phyloP scores from a whole-genome alignment of 2,888 invertebrate species.

The Stratiomys singularior region DNA sequence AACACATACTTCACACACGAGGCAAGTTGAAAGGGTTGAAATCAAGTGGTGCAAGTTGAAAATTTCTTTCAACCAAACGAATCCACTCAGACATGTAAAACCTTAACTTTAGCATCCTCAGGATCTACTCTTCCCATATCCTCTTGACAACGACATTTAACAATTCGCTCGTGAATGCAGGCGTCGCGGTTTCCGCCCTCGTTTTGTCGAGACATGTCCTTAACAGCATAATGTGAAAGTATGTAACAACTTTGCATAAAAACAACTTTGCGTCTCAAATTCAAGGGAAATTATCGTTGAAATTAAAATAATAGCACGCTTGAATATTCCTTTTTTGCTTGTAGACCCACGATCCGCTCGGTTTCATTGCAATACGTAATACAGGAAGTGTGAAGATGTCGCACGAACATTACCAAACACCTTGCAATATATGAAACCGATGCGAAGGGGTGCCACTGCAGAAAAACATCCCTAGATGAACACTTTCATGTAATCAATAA shows the following conservation, averaged over 20 bases:
- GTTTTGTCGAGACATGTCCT: background rate
- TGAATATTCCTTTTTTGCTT: slow-evolving; percentile 33
- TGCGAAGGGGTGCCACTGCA: background rate
- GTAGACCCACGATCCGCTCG: background rate
- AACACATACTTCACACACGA: no score
- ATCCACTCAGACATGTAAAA: slow-evolving; percentile 30
- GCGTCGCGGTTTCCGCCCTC: slow-evolving; percentile 33
- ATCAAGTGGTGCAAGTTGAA: slow-evolving; percentile 45
- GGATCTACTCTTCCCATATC: background rate
- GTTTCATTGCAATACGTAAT: slow-evolving; percentile 4
- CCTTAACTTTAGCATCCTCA: no score
- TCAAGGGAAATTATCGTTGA: slow-evolving; percentile 50
- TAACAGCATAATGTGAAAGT: background rate
- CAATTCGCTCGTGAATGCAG: background rate
- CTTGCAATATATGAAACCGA: background rate
- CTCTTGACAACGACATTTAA: background rate
- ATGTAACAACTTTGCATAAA: slow-evolving; percentile 14
- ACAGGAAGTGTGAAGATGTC: slow-evolving; percentile 49
- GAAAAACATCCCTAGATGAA: slow-evolving; percentile 3
- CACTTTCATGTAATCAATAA: slow-evolving; percentile 49
- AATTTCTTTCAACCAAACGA: slow-evolving; percentile 37
- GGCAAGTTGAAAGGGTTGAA: slow-evolving; percentile 24
- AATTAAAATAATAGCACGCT: slow-evolving; percentile 49
- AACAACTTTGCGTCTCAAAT: slow-evolving; percentile 28
- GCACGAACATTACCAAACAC: slow-evolving; percentile 20